Conservation (phyloP, 2,113 vertebrate species). For the Engraulis encrasicolus region DNA sequence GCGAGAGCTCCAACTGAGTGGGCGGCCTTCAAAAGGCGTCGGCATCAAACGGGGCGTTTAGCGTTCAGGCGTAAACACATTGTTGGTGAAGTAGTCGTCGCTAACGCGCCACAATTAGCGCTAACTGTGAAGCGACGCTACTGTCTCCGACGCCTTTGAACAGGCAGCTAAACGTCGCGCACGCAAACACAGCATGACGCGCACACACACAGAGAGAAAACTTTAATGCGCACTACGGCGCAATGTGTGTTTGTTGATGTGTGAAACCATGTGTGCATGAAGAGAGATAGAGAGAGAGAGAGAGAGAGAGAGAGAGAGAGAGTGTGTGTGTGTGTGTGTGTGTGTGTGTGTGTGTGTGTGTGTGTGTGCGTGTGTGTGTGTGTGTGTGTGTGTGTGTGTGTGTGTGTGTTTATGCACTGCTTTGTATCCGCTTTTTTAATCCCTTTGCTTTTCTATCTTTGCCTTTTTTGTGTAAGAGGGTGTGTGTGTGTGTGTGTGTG, state of each 20-base stretch:
- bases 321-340: too few species aligned
- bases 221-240: conserved; percentile 7
- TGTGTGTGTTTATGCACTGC: not conserved
- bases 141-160: conserved; percentile 2
- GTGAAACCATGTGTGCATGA: too few species aligned
- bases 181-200: not conserved
- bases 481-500: conserved; percentile 50
- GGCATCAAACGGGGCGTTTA: conserved; percentile 37
- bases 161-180: not conserved
- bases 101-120: conserved; percentile 55
- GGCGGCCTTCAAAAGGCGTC: conserved; percentile 31
- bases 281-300: too few species aligned
- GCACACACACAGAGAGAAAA: conserved; percentile 33
- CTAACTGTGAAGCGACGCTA: conserved; percentile 21
- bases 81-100: conserved; percentile 42
- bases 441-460: too few species aligned
- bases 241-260: not conserved
- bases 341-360: not conserved
- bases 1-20: conserved; percentile 44
- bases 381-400: conserved; percentile 50
- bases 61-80: conserved; percentile 47
- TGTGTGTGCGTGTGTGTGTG: conserved; percentile 29
- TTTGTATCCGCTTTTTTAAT: too few species aligned
- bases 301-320: too few species aligned
- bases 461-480: conserved; percentile 27